phyloP scores from a whole-genome alignment of 2,113 vertebrate genomes.

The Chunga burmeisteri region DNA sequence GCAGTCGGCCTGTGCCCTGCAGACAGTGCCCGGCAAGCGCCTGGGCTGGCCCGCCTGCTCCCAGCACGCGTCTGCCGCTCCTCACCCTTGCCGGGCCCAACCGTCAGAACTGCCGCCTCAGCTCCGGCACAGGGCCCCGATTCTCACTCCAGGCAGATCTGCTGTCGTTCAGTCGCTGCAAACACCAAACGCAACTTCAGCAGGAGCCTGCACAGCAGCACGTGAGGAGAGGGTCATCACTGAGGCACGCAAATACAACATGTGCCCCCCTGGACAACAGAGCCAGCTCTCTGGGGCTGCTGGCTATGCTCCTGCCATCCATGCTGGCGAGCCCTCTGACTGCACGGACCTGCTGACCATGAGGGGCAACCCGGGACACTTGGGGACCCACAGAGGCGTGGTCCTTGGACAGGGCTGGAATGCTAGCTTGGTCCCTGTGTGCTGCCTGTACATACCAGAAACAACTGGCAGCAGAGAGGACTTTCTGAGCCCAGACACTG shows the following conservation, averaged over 20 bases:
- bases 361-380: accelerated
- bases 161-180: background rate
- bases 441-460: background rate
- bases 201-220: background rate
- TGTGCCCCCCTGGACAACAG: accelerated
- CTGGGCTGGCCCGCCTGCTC: too few relatives aligned
- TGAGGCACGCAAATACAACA: background rate
- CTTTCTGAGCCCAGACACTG: background rate
- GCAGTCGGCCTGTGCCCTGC: accelerated
- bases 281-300: background rate
- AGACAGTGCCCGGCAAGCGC: accelerated
- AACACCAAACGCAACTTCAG: too few relatives aligned
- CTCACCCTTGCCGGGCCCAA: accelerated
- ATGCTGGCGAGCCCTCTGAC: accelerated
- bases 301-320: background rate
- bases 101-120: too few relatives aligned
- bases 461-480: background rate
- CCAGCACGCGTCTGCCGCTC: background rate
- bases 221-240: background rate
- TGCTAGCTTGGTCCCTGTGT: background rate
- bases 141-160: background rate
- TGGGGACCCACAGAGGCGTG: background rate
- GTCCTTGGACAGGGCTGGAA: background rate
- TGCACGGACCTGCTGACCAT: accelerated
- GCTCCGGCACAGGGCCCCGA: accelerated